Conservation (phyloP, 2,797 vertebrate genomes). For the Muscicapa striata region DNA sequence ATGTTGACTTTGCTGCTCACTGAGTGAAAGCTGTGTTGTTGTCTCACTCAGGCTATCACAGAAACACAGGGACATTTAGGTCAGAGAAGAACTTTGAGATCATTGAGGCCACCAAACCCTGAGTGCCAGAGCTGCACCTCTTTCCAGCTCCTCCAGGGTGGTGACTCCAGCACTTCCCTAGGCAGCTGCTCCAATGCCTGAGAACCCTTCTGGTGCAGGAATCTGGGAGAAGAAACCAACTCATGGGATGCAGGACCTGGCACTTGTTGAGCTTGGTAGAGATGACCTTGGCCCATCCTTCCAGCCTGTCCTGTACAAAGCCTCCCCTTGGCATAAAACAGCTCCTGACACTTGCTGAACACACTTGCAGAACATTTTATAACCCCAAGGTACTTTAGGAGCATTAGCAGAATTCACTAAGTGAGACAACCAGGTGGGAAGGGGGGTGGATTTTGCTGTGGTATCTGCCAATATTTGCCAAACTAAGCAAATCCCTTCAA, state of each 20-base stretch:
- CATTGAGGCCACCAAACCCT: neutral
- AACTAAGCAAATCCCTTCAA: neutral
- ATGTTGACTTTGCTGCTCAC: neutral
- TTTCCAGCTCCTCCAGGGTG: neutral
- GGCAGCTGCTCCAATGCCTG: neutral
- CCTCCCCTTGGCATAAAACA: neutral
- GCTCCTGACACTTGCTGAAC: neutral
- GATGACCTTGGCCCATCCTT: neutral
- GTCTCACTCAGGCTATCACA: neutral
- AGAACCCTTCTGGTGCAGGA: neutral
- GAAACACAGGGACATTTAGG: neutral
- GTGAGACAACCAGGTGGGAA: neutral
- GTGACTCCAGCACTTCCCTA: no score
- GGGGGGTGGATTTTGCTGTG: neutral
- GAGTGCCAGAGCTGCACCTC: neutral
- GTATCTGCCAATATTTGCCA: neutral
- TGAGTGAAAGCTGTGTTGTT: neutral
- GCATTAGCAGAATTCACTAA: neutral
- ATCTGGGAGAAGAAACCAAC: neutral
- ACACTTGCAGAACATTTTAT: neutral
- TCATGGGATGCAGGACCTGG: rapidly evolving
- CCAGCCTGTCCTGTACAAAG: no score
- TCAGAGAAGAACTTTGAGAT: neutral
- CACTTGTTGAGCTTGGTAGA: rapidly evolving
- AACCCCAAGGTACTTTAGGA: neutral